Evolutionary conservation across 2,113 vertebrate species (phyloP), one percentile per base, ranked within the genome.

Genomic region (Phaethornis superciliosus): DNA sequence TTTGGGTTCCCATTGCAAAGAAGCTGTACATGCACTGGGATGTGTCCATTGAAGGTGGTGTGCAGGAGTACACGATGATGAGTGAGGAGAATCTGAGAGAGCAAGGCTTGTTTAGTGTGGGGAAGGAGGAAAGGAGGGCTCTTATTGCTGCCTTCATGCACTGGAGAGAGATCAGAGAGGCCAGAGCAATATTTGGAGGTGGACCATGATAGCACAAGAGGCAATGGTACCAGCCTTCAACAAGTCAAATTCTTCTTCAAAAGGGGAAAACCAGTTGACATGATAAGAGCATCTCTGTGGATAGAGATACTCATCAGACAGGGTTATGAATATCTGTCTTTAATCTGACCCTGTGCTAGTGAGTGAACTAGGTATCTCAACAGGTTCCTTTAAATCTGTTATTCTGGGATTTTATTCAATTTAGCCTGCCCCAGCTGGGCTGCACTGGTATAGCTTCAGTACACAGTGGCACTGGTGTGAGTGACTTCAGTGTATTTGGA

Each of bases 231-330:
- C 14, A 68, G 71, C 11, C 12, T 76, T 82, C 58, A 68, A 17
- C 27, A 82, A 21, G 9, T 14, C 23, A 77, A 56, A 40, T 82
- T 56, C 40, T 72, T 9, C 20, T 30, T 37, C 40, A 30, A 5
- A 14, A 75, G 32, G 11, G 7, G 78, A 58, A 37, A 85, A 52
- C 6, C 9, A 76, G 0, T 1, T 55, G 23, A 32, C 1, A 0
- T 63, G 3, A 9, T 37, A 14, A 4, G 28, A 68, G 7, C 5
- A 3, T 59, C 42, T 81, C 23, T 76, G 12, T 49, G 42, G 17
- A 32, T 65, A 40, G n/a, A 80, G 21, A 2, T 85, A 3, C 22
- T 72, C 28, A 35, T 26, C 60, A 32, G 35, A 33, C 24, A 22
- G 13, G 32, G 12, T 46, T 12, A 12, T 15, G 46, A 67, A 74